phyloP scores from a whole-genome alignment of 2,113 vertebrate species.

The Thalassarche chlororhynchos region DNA sequence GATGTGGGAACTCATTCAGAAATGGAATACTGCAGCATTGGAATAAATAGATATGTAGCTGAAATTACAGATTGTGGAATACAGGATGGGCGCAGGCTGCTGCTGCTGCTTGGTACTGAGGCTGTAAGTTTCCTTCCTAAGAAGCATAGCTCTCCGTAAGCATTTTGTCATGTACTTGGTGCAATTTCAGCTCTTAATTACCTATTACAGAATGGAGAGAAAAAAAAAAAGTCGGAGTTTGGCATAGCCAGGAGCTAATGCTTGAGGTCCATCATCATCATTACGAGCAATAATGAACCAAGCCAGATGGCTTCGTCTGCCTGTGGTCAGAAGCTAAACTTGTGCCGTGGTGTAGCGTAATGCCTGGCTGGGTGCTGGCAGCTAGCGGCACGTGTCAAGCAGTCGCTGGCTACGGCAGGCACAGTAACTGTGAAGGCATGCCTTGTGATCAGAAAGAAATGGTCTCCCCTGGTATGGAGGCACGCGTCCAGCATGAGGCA shows the following conservation, averaged over 20 bases:
- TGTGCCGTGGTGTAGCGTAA: rapidly evolving
- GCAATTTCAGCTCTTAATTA: constrained; percentile 22
- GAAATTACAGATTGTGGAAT: constrained; percentile 67
- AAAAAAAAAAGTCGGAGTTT: background rate
- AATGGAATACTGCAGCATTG: constrained; percentile 55
- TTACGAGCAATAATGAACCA: background rate
- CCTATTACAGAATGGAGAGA: background rate
- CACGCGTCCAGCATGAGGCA: background rate
- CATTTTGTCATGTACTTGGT: background rate
- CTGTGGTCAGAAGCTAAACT: background rate
- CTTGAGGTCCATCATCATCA: background rate
- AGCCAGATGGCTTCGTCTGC: background rate
- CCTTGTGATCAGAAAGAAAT: background rate
- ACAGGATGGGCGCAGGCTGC: constrained; percentile 35
- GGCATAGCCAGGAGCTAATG: background rate
- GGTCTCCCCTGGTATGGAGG: background rate
- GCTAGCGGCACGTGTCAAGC: background rate
- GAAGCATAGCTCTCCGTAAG: background rate
- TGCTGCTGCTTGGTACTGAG: constrained; percentile 8
- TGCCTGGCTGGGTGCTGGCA: background rate
- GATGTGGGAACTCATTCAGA: constrained; percentile 65
- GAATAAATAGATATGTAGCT: constrained; percentile 63
- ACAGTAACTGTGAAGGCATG: background rate
- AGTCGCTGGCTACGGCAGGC: background rate
- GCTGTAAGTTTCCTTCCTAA: background rate